phyloP scores from a whole-genome alignment of 2,113 vertebrate genomes.

The Spizaetus ornatus region DNA sequence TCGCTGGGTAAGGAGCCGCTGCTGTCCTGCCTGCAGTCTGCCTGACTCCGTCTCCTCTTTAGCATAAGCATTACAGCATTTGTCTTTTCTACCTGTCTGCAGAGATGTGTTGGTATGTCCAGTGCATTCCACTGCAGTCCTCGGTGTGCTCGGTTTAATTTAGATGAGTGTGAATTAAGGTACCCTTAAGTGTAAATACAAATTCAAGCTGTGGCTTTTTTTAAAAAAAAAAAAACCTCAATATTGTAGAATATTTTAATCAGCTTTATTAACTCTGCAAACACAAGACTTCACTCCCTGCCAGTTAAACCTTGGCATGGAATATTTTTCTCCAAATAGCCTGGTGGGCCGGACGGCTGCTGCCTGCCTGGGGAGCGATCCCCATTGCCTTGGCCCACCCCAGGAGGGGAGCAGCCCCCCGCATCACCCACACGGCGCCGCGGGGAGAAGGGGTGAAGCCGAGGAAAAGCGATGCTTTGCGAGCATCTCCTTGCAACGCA shows the following conservation, averaged over 20 bases:
- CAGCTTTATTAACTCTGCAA: not conserved
- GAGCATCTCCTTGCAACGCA: not conserved
- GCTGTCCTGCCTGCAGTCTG: not conserved
- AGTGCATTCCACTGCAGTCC: not conserved
- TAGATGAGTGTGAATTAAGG: not conserved
- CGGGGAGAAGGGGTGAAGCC: not conserved
- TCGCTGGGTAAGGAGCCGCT: not conserved
- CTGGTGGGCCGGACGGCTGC: fast-evolving
- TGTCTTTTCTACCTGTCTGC: not conserved
- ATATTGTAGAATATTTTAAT: not conserved
- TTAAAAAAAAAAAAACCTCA: not conserved
- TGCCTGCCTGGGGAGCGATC: not conserved
- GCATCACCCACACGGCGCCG: fast-evolving
- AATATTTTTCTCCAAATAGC: not conserved
- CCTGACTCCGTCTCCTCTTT: not conserved
- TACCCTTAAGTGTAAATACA: not conserved
- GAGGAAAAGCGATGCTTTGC: not conserved
- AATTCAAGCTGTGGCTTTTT: not conserved
- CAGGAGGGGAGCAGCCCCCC: not conserved
- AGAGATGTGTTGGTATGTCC: not conserved
- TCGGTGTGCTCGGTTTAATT: not conserved
- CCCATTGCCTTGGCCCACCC: not conserved
- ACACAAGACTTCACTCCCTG: not conserved
- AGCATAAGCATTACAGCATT: not conserved
- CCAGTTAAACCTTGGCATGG: not conserved